A percentile compares a stretch with the other conserved stretches of the same genome.
Conservation (phyloP, 2,113 vertebrate species). For the Apteryx owenii region DNA sequence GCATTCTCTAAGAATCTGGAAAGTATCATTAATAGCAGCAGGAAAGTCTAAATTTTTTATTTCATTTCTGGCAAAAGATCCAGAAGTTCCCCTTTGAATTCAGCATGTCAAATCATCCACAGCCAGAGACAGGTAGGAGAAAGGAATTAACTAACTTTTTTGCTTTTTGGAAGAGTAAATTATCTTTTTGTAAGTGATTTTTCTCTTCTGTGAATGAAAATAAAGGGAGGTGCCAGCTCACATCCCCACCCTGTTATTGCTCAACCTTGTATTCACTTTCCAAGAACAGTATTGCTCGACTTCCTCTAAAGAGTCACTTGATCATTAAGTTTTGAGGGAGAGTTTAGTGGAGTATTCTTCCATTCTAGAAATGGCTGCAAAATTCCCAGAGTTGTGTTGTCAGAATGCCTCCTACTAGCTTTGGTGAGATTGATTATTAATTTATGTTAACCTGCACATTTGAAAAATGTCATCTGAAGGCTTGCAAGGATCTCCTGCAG, state of each 20-base stretch:
- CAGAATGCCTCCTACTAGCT: neutral
- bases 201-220: neutral
- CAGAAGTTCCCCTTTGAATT: neutral
- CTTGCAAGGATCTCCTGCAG: neutral
- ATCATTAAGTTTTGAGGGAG: neutral
- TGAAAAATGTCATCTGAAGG: neutral
- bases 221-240: neutral
- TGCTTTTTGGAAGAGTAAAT: neutral
- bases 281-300: accelerated
- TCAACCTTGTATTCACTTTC: neutral
- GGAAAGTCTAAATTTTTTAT: neutral
- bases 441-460: neutral
- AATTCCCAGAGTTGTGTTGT: neutral
- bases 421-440: neutral
- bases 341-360: neutral
- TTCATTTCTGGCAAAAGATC: neutral
- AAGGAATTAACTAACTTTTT: neutral
- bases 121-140: neutral
- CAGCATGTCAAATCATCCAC: neutral
- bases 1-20: neutral
- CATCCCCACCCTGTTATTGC: neutral
- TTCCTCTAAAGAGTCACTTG: neutral
- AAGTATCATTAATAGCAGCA: neutral
- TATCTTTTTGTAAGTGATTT: neutral
- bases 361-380: neutral